These are phyloP conservation scores for Neuroterus valhalla DNA, from an alignment of 1,140 invertebrate genomes.

Conservation along the genomic window DNA sequence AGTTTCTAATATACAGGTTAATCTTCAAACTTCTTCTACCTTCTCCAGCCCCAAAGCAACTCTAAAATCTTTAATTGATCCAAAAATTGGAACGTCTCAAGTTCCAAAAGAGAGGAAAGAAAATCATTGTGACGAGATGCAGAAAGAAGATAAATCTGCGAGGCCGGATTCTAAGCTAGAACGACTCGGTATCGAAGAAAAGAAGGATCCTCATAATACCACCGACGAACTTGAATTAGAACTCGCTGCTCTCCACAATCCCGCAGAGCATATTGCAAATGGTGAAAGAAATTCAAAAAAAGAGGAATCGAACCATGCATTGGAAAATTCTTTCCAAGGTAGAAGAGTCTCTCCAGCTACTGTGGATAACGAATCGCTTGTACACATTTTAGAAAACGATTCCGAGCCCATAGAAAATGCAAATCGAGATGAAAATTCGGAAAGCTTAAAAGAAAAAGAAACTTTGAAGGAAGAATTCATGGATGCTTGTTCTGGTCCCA, in stretches of 20 bases:
- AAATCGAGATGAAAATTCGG: conserved; percentile 55
- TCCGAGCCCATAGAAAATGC: conserved; percentile 60
- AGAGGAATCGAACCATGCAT: conserved; percentile 45
- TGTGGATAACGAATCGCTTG: conserved; percentile 67
- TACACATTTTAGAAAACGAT: conserved; percentile 73
- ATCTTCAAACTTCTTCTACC: conserved; percentile 64
- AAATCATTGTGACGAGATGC: neutral
- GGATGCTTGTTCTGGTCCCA: conserved; percentile 46
- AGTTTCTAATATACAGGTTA: conserved; percentile 38
- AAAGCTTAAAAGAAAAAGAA: conserved; percentile 53
- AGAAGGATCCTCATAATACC: conserved; percentile 60
- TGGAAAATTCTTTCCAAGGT: conserved; percentile 52
- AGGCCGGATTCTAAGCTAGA: conserved; percentile 25
- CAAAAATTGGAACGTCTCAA: conserved; percentile 29
- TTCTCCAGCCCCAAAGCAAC: conserved; percentile 59
- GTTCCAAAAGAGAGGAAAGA: neutral
- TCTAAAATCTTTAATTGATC: conserved; percentile 31
- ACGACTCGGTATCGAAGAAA: conserved; percentile 29
- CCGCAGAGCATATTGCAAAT: conserved; percentile 64
- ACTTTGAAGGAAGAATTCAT: conserved; percentile 51
- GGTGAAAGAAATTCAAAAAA: conserved; percentile 60
- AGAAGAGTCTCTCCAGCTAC: conserved; percentile 67
- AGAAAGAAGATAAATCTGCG: neutral
- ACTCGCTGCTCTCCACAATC: conserved; percentile 73
- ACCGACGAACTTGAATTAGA: conserved; percentile 72